Base-by-base conservation (phyloP, 1,140 invertebrate species). In the Acromyrmex heyeri region DNA sequence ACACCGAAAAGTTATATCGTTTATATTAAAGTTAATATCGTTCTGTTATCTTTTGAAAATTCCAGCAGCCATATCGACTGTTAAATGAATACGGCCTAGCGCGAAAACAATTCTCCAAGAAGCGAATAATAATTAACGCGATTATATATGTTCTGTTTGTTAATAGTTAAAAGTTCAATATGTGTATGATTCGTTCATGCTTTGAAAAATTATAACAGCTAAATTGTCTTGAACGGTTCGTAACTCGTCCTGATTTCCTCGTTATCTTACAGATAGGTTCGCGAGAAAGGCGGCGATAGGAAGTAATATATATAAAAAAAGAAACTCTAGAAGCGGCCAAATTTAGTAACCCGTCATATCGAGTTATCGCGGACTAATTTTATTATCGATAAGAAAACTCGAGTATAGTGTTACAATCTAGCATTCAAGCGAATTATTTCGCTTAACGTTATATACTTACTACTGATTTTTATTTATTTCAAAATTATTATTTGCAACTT, bases 271-370 rank as follows among this genome's bases (percentile, higher is more conserved):
- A 78, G 48, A 38, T 70, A 55, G 18, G 18, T 12, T 81, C 18
- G 53, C 16, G 34, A 57, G 34, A 38, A 27, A 59, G 34, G 6
- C 7, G 67, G 12, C 16, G 53, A 72, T 12, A n/a, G 18, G 24
- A 82, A 48, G 67, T 82, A 82, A 69, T 82, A 82, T 53, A 24
- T 82, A 82, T 72, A 59, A 91, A 81, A 79, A 55, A 65, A 78
- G 53, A 77, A 53, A 91, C 85, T 90, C 90, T 92, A 92, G 92
- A 90, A 92, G 92, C 91, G 91, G 92, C 92, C 92, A 92, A 92
- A 92, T 87, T 90, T 91, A 92, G 88, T 88, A 91, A 91, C 83
- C 89, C 50, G 91, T 92, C 91, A 91, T 92, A 91, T 92, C 91
- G 91, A 92, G 87, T 91, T 89, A 89, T 91, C 78, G 90, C 90